A percentile compares a stretch with the other conserved stretches of the same genome.
These are phyloP conservation scores for Microplitis manilae DNA, from an alignment of 2,888 invertebrate genomes.

Conservation along the genomic window DNA sequence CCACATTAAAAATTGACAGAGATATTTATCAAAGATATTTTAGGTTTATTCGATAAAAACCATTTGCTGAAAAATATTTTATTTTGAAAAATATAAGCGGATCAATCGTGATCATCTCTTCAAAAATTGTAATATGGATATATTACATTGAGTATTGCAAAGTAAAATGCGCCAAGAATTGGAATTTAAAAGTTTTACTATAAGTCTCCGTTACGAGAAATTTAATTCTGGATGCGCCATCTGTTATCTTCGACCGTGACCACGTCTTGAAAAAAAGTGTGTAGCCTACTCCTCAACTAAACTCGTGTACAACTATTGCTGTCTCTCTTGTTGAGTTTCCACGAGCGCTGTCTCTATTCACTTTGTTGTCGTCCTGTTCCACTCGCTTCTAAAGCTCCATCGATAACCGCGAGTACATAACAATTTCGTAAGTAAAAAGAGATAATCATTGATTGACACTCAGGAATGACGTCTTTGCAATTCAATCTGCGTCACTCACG, in stretches of 20 bases:
- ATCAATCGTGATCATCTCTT: neutral
- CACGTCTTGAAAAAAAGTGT: neutral
- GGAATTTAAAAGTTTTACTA: neutral
- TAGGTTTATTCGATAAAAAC: no score
- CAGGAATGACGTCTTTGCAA: neutral
- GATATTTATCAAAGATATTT: no score
- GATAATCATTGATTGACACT: neutral
- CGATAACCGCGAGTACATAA: neutral
- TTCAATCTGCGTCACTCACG: constrained; percentile 1
- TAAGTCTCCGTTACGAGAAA: neutral
- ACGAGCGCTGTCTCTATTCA: neutral
- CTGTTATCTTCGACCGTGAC: neutral
- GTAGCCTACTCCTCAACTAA: neutral
- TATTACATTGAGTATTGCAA: constrained; percentile 41
- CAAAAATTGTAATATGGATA: constrained; percentile 48
- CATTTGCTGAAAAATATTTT: neutral
- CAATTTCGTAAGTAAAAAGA: neutral
- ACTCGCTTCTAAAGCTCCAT: neutral
- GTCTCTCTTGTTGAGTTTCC: neutral
- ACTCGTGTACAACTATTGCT: neutral
- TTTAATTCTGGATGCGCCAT: neutral
- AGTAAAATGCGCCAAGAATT: neutral
- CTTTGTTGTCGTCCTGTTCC: neutral
- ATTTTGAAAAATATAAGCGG: neutral
- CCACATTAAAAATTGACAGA: no score